These are phyloP conservation scores for Vanacampus margaritifer DNA, from an alignment of 2,113 vertebrate genomes.

Conservation along the genomic window DNA sequence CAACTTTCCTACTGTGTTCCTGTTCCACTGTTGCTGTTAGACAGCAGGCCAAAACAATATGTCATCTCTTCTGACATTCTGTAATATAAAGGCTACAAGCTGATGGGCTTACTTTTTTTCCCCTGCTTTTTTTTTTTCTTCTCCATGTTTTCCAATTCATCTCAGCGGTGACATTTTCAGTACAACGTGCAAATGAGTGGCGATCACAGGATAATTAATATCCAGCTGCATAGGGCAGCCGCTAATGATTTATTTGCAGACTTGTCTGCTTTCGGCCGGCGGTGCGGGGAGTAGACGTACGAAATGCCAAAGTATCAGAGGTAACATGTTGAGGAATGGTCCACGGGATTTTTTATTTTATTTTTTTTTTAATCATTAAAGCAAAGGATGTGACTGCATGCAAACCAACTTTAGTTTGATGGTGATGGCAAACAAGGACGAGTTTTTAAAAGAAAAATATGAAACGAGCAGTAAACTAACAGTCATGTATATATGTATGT, in stretches of 20 bases:
- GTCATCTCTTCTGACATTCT: slow-evolving; percentile 65
- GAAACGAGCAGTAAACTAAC: not conserved
- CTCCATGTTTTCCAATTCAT: slow-evolving; percentile 66
- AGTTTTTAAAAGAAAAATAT: not conserved
- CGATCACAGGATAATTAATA: slow-evolving; percentile 67
- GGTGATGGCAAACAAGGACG: not conserved
- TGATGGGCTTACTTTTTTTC: slow-evolving; percentile 5
- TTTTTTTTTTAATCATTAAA: not conserved
- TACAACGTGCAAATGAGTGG: slow-evolving; percentile 69
- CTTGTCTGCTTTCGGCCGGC: slow-evolving; percentile 40
- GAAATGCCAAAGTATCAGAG: slow-evolving; percentile 33
- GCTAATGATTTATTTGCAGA: slow-evolving; percentile 59
- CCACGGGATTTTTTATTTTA: not conserved
- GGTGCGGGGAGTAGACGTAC: slow-evolving; percentile 26
- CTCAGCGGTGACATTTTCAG: slow-evolving; percentile 70
- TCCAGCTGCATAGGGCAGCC: slow-evolving; percentile 53
- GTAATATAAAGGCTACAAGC: slow-evolving; percentile 57
- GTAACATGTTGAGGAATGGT: slow-evolving; percentile 34
- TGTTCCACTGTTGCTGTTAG: slow-evolving; percentile 31
- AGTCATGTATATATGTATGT: not conserved
- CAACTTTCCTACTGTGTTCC: slow-evolving; percentile 7
- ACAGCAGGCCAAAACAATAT: slow-evolving; percentile 60
- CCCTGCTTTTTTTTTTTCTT: not conserved
- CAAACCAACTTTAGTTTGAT: not conserved
- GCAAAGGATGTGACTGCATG: not conserved